Evolutionary conservation across 2,797 vertebrate genomes (phyloP).

Genomic region (Peromyscus attwateri): DNA sequence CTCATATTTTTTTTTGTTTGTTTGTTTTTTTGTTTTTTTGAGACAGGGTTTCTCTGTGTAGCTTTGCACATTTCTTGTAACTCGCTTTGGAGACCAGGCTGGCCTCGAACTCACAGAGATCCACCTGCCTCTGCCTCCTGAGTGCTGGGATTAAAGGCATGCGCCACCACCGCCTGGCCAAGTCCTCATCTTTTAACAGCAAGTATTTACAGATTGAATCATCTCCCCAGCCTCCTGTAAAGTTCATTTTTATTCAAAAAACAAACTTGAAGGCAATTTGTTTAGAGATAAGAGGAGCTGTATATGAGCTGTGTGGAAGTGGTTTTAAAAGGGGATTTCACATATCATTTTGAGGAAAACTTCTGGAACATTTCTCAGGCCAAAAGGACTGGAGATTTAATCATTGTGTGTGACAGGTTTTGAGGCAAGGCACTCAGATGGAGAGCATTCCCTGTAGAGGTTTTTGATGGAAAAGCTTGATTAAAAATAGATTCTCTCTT

Average conservation of each 20-base stretch:
- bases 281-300: conserved; percentile 56
- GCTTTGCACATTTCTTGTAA: too few species aligned
- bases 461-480: conserved; percentile 35
- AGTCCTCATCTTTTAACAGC: background rate
- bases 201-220: background rate
- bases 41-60: too few species aligned
- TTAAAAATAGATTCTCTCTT: conserved; percentile 59
- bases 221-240: background rate
- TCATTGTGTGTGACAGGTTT: background rate
- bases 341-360: conserved; percentile 4
- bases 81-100: too few species aligned
- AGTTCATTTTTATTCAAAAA: conserved; percentile 62
- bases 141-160: too few species aligned
- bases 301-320: conserved; percentile 13
- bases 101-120: too few species aligned
- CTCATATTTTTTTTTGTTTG: background rate
- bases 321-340: background rate
- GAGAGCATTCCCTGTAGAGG: conserved; percentile 19
- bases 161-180: background rate
- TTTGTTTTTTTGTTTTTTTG: too few species aligned
- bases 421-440: background rate
- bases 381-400: conserved; percentile 8
- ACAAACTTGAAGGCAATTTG: conserved; percentile 55
- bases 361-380: conserved; percentile 45
- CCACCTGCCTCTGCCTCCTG: too few species aligned